These are phyloP conservation scores for Gymnoscopelus microlampas DNA, from an alignment of 2,797 vertebrate genomes.

Conservation along the genomic window DNA sequence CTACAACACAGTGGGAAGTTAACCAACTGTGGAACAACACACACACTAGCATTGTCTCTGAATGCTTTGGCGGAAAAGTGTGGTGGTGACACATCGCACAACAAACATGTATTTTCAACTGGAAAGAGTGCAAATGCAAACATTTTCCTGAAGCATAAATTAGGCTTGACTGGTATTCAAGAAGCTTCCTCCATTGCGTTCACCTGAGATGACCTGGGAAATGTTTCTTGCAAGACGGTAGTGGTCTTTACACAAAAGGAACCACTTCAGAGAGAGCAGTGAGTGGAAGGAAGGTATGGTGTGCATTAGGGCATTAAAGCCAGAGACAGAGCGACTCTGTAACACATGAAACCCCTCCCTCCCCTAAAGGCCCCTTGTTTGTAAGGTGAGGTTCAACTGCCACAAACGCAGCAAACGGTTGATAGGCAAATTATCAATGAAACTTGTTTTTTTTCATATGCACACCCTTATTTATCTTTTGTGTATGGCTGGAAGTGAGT, in stretches of 20 bases:
- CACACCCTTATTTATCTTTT: slow-evolving; percentile 21
- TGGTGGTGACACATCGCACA: background rate
- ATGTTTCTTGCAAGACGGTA: background rate
- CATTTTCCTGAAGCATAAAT: no score
- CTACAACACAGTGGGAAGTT: background rate
- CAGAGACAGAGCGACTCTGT: slow-evolving; percentile 27
- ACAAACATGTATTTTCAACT: background rate
- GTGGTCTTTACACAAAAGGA: slow-evolving; percentile 5
- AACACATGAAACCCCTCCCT: slow-evolving; percentile 55
- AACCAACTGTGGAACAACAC: background rate
- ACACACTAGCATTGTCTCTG: background rate
- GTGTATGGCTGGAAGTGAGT: slow-evolving; percentile 5
- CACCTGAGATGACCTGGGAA: slow-evolving; percentile 34
- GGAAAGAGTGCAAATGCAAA: no score
- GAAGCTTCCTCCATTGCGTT: slow-evolving; percentile 11
- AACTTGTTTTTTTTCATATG: slow-evolving; percentile 35
- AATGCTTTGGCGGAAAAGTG: background rate
- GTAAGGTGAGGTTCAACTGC: slow-evolving; percentile 24
- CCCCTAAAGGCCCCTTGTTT: slow-evolving; percentile 3
- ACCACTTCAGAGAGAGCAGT: slow-evolving; percentile 16
- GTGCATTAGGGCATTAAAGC: slow-evolving; percentile 45
- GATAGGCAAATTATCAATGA: slow-evolving; percentile 32
- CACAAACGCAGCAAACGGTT: slow-evolving; percentile 33
- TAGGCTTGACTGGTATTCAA: no score
- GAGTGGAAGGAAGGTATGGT: slow-evolving; percentile 39